phyloP scores from a whole-genome alignment of 2,888 invertebrate genomes.

The Mimachlamys varia region DNA sequence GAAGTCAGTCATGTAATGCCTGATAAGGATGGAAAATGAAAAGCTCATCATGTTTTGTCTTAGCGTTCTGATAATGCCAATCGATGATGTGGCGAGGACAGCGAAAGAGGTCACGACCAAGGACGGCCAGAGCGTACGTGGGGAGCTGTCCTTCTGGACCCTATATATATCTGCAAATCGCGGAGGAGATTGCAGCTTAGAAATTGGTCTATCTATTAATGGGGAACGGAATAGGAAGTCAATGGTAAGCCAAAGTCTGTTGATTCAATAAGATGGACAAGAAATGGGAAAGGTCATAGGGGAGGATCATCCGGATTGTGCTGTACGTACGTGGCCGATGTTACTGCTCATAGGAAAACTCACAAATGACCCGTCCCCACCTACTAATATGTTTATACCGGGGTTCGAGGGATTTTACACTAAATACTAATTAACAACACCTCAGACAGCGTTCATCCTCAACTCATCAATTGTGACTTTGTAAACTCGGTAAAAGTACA shows the following conservation, averaged over 20 bases:
- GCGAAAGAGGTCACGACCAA: background rate
- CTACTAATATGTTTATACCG: background rate
- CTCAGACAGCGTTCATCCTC: background rate
- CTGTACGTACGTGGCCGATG: background rate
- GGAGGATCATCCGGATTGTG: background rate
- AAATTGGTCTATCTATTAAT: background rate
- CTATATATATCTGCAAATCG: background rate
- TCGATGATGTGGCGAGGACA: background rate
- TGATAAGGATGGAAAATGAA: constrained; percentile 2
- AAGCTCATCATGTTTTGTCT: constrained; percentile 33
- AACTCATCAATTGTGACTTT: background rate
- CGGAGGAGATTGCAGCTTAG: background rate
- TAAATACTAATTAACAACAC: background rate
- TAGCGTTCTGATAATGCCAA: background rate
- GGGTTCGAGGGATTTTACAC: background rate
- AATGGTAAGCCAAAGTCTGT: background rate
- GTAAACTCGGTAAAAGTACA: background rate
- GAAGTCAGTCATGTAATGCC: background rate
- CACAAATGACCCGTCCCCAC: background rate
- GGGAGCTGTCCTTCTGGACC: background rate
- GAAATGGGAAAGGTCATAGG: background rate
- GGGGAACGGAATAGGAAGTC: background rate
- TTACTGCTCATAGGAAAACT: background rate
- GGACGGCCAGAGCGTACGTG: background rate
- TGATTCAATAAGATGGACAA: background rate